Base-by-base conservation (phyloP, 2,888 invertebrate species). In the Drosophila recens region DNA sequence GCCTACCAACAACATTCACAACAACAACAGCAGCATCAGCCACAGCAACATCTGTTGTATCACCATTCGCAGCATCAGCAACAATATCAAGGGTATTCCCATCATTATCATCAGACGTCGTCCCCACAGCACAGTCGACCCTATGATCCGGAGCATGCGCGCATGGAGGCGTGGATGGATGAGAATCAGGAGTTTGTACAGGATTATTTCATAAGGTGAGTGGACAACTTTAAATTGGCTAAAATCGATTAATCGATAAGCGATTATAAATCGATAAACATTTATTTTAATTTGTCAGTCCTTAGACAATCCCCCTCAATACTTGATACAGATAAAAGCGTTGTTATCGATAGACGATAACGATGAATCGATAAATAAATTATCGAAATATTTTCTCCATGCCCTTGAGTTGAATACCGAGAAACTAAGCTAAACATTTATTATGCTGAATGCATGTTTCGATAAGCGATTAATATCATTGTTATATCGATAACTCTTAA, bases 161-260 rank as follows among this genome's bases (percentile, higher is more conserved):
- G 96, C 80, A 97, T 98, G 94, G 98, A 98, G 93, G 96, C 97
- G 88, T 98, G 98, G 98, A 95, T 98, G 84, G 98, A 98, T 93
- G 98, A 98, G 93, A 98, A 98, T 94, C 98, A 97, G 86, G 97
- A 98, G 93, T 98, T 98, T 93, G 97, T 97, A 81, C 97, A 97
- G 92, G 98, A 98, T 93, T 98, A 98, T 93, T 98, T 98, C 92
- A 94, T 97, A 93, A 96, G 97, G 97, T 97, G 91, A 93, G 93
- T 40, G 9, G 10, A 15, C 9, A 53, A 23, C 9, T 13, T 38
- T 45, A 1, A 45, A 23, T 6, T 30, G 30, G 30, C 1, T 8
- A 30, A 30, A 30, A 38, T 38, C 38, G 8, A 40, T 15, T 40
- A 15, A 15, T 15, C 38, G 15, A 15, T 40, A n/a, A 8, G 1